Percentiles rank a stretch among this genome's conserved stretches.
These are phyloP conservation scores for Melopsittacus undulatus DNA, from an alignment of 2,797 vertebrate genomes.

Conservation along the genomic window DNA sequence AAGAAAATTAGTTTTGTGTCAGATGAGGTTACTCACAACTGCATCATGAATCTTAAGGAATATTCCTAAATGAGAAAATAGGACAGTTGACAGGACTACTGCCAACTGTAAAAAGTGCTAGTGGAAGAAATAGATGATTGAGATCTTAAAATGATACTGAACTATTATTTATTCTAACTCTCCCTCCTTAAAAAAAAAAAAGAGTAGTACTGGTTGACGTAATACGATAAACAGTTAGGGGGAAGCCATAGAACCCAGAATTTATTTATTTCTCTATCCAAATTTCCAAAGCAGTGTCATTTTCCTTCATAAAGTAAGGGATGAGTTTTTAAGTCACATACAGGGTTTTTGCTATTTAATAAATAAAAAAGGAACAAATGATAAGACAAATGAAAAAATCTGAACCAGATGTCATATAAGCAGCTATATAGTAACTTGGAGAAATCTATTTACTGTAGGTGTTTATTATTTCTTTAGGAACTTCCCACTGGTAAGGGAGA, in stretches of 20 bases:
- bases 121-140: neutral
- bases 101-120: neutral
- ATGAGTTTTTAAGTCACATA: neutral
- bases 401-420: neutral
- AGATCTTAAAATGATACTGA: neutral
- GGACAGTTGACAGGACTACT: neutral
- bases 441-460: neutral
- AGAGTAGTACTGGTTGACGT: neutral
- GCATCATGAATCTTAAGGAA: neutral
- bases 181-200: neutral
- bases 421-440: neutral
- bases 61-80: neutral
- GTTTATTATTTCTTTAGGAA: neutral
- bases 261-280: neutral
- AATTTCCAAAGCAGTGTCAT: neutral
- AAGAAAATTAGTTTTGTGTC: neutral
- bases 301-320: neutral
- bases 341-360: neutral
- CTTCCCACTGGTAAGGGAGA: neutral
- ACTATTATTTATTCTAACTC: neutral
- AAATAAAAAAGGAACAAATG: neutral
- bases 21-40: neutral
- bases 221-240: neutral
- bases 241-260: fast-evolving
- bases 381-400: neutral